Percentiles rank a stretch among this genome's conserved stretches.
These are phyloP conservation scores for Leptinotarsa juncta DNA, from an alignment of 2,888 invertebrate species.

Conservation along the genomic window DNA sequence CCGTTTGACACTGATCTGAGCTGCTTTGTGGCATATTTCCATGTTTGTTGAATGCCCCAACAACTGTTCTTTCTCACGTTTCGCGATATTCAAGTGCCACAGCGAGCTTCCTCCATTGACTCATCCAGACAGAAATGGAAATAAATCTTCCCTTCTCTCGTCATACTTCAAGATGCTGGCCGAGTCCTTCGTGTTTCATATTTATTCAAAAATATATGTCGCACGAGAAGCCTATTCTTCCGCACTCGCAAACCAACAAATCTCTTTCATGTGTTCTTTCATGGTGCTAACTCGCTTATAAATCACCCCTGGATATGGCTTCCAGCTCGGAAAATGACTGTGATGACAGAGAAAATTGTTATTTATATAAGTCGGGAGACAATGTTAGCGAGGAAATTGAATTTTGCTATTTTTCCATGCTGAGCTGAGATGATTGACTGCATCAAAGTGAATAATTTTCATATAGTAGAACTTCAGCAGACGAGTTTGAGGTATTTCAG, in stretches of 20 bases:
- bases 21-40: too few relatives aligned
- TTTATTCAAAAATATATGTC: constrained; percentile 10
- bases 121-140: background rate
- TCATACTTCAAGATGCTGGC: background rate
- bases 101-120: background rate
- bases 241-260: constrained; percentile 6
- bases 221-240: background rate
- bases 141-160: background rate
- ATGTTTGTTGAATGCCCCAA: background rate
- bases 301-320: constrained; percentile 27
- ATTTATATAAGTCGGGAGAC: constrained; percentile 28
- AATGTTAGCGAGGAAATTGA: constrained; percentile 7
- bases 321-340: constrained; percentile 24
- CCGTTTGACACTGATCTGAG: too few relatives aligned
- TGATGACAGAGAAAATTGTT: constrained; percentile 32
- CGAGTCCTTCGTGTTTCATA: background rate
- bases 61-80: background rate
- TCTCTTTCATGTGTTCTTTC: constrained; percentile 27
- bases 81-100: background rate
- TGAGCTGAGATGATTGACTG: background rate
- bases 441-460: background rate
- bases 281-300: constrained; percentile 35
- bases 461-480: too few relatives aligned
- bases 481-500: too few relatives aligned
- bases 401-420: constrained; percentile 10